These are phyloP conservation scores for Smutsia temminckii DNA, from an alignment of 2,797 vertebrate species.

Conservation along the genomic window DNA sequence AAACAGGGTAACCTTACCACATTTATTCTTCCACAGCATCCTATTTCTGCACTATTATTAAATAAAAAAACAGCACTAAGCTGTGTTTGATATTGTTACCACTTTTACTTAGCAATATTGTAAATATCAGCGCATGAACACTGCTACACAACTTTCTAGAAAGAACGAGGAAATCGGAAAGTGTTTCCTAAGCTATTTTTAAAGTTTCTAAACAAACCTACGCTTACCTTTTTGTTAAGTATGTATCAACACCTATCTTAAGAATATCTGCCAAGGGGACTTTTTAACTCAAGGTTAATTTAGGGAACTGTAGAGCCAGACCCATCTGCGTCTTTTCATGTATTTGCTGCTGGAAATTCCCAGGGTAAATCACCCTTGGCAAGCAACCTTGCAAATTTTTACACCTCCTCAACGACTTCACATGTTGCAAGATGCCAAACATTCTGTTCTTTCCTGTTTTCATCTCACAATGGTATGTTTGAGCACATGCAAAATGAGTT, in stretches of 20 bases:
- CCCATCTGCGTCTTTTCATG: conserved; percentile 58
- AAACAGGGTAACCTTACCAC: background rate
- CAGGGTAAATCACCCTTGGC: conserved; percentile 79
- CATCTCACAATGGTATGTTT: conserved; percentile 61
- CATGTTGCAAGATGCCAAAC: conserved; percentile 73
- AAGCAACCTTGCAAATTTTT: conserved; percentile 74
- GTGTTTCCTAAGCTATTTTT: conserved; percentile 44
- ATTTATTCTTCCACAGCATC: too few species aligned
- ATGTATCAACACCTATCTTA: conserved; percentile 69
- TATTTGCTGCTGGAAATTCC: conserved; percentile 82
- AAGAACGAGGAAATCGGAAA: conserved; percentile 59
- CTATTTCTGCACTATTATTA: background rate
- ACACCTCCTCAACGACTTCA: conserved; percentile 70
- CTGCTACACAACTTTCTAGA: background rate
- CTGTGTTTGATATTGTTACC: background rate
- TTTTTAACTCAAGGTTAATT: conserved; percentile 78
- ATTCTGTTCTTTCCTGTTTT: conserved; percentile 73
- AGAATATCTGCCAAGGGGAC: conserved; percentile 74
- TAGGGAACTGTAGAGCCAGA: conserved; percentile 67
- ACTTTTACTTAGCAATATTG: background rate
- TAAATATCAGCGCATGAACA: background rate
- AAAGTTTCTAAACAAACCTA: conserved; percentile 43
- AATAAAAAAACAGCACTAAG: background rate
- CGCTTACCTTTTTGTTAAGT: conserved; percentile 74
- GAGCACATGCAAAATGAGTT: conserved; percentile 57